Evolutionary conservation across 2,888 invertebrate genomes (phyloP), one percentile per base, ranked within the genome.

Genomic region (Hirtodrosophila alboralis): DNA sequence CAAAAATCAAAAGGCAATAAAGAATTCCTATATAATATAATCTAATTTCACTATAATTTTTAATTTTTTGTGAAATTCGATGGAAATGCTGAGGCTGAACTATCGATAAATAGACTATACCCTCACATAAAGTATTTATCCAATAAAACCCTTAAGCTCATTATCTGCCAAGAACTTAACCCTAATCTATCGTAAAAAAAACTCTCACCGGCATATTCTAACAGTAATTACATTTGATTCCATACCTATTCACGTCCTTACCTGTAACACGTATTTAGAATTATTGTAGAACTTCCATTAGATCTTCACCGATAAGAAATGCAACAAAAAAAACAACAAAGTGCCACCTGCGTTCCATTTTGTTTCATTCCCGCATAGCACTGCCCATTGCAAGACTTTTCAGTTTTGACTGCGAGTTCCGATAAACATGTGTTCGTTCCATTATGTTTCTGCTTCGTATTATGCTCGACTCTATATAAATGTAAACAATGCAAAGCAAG

Each of bases 401-500:
- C 16, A 8, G 16, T 21, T 43, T 37, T 14, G 45, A 28, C 21
- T 38, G 21, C 26, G 12, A 8, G 33, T 26, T 31, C 8, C 37
- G 54, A 56, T 45, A 58, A 38, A 16, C 38, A 33, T 14, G 38
- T 45, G 56, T 45, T 56, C 27, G 56, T 45, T 56, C 27, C 18
- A 1, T 14, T 40, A 14, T 26, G 34, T 26, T n/a, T n/a, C 28
- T 48, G 36, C 23, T n/a, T 14, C 43, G 8, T 7, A 21, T 5
- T 23, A 23, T 43, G 28, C 38, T 14, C 38, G 41, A 45, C 27
- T 12, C 21, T 33, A 38, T 9, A 38, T 38, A 40, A 61, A 40
- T 28, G 61, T 45, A 61, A 60, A 62, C 62, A 62, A 62, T 41
- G 62, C 61, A 12, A 60, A 38, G 27, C 43, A 60, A 38, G 27